A percentile compares a stretch with the other conserved stretches of the same genome.
phyloP scores from a whole-genome alignment of 2,888 invertebrate genomes.

The Amiota mariae region DNA sequence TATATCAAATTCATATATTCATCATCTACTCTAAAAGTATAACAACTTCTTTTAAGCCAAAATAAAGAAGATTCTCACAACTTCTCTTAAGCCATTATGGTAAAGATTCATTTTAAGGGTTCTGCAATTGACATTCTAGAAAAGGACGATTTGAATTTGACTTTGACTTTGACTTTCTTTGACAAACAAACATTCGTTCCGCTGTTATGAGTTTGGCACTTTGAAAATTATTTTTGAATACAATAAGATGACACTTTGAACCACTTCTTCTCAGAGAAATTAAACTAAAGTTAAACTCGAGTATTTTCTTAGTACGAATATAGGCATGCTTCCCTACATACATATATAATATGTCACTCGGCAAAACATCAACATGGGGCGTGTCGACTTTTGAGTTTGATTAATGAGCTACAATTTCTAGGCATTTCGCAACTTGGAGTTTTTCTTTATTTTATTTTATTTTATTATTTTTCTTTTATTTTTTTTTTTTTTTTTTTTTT shows the following conservation, averaged over 20 bases:
- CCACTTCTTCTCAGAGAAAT: too few relatives aligned
- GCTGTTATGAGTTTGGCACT: too few relatives aligned
- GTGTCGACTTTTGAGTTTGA: conserved; percentile 64
- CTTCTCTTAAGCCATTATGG: too few relatives aligned
- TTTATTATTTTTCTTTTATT: conserved; percentile 45
- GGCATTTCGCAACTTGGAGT: conserved; percentile 20
- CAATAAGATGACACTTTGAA: too few relatives aligned
- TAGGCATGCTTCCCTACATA: conserved; percentile 37
- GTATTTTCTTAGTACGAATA: too few relatives aligned
- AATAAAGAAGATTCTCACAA: too few relatives aligned
- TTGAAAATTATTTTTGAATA: too few relatives aligned
- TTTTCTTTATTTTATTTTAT: conserved; percentile 20
- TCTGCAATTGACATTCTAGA: too few relatives aligned
- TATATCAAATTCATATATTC: too few relatives aligned
- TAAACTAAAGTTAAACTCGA: conserved; percentile 12
- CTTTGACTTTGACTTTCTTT: neutral
- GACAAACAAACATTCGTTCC: neutral
- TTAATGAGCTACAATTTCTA: conserved; percentile 58
- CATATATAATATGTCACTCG: conserved; percentile 64
- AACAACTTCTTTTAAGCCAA: too few relatives aligned
- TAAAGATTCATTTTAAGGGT: too few relatives aligned
- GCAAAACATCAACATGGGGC: conserved; percentile 57
- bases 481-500: conserved; percentile 41
- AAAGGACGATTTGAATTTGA: neutral
- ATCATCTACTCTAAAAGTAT: too few relatives aligned